These are phyloP conservation scores for Armadillidium nasatum DNA, from an alignment of 1,140 invertebrate genomes.

Conservation along the genomic window DNA sequence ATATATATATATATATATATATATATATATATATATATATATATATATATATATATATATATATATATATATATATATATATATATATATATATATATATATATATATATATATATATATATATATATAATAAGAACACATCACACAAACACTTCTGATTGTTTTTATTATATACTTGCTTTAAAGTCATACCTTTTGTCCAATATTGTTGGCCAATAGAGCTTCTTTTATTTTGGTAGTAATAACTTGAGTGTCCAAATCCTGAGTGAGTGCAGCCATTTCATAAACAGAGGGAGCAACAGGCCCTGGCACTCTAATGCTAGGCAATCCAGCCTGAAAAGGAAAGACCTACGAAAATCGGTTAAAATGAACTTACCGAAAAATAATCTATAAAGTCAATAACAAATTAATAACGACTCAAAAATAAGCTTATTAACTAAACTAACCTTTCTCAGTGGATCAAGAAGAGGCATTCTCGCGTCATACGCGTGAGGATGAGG, in stretches of 20 bases:
- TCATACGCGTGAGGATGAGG: constrained; percentile 50
- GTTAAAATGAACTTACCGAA: not conserved
- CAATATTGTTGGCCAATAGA: constrained; percentile 91
- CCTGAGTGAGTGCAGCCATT: constrained; percentile 91
- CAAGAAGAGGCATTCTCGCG: constrained; percentile 50
- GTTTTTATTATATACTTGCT: too few relatives aligned
- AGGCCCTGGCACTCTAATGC: constrained; percentile 35
- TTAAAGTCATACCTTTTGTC: constrained; percentile 74
- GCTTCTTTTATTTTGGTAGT: constrained; percentile 97
- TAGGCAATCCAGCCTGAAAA: constrained; percentile 21
- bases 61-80: too few relatives aligned
- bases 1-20: too few relatives aligned
- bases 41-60: too few relatives aligned
- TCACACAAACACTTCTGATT: constrained; percentile 17
- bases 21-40: too few relatives aligned
- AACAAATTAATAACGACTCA: too few relatives aligned
- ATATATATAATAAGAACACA: constrained; percentile 13
- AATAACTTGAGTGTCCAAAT: constrained; percentile 91
- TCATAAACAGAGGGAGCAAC: constrained; percentile 67
- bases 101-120: not conserved
- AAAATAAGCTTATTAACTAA: constrained; percentile 26
- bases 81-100: too few relatives aligned
- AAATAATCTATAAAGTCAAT: too few relatives aligned
- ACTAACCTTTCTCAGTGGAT: constrained; percentile 53
- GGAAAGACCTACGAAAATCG: not conserved